Base-by-base conservation (phyloP, 1,140 invertebrate species). In the Diachasma alloeum region DNA sequence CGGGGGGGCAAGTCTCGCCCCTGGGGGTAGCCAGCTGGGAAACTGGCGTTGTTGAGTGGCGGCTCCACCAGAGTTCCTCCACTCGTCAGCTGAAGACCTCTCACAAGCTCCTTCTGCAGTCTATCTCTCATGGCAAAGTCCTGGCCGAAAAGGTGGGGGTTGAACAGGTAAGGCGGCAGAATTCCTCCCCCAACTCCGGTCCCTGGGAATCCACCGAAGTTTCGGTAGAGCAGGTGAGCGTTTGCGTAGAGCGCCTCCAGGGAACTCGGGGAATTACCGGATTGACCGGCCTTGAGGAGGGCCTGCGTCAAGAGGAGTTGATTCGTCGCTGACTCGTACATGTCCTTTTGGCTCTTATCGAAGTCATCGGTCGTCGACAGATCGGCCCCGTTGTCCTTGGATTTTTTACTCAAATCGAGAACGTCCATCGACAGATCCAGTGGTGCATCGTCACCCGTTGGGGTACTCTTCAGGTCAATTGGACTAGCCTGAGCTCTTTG, bases 341-440 rank as follows among this genome's bases (percentile, higher is more conserved):
- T 72, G n/a, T 69, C 80, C n/a, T 73, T 79, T 19, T 77, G 75
- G 15, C 80, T 78, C 8, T 66, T 48, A 10, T 48, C 22, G 15
- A 59, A 6, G 26, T 39, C 42, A 17, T 68, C 68, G 6, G 36
- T 68, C 26, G 42, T 67, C 8, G 59, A 13, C 6, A 13, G n/a
- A 9, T 77, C 78, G 1, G 79, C 77, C 73, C 87, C 87, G 4
- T 87, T 87, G 10, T 89, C 87, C 11, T 90, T 89, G 3, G 89
- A 86, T 85, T 96, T 97, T 80, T 95, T 95, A 83, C 95, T 96
- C 76, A 97, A 91, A 88, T 97, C 96, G n/a, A 97, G 87, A 2
- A 95, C 95, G 87, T 96, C 94, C 89, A 94, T 94, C 37, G 92
- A 93, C 3, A 96, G 88, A 89, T 97, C 95, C 71, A 97, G 89